phyloP scores from a whole-genome alignment of 2,797 vertebrate species.

The Rachycentron canadum region DNA sequence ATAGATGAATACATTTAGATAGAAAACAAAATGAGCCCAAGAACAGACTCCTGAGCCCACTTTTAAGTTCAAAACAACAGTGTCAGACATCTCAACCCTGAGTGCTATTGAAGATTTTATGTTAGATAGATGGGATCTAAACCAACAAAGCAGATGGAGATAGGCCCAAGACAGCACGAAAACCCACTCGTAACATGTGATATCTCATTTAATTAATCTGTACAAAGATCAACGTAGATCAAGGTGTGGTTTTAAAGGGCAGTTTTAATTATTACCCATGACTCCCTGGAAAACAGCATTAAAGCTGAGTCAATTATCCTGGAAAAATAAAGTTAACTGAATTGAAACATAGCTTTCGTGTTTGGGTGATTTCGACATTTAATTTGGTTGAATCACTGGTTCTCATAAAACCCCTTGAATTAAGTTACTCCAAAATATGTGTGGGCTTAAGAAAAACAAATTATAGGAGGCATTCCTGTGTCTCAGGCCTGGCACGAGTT shows the following conservation, averaged over 20 bases:
- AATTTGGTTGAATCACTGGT: constrained; percentile 9
- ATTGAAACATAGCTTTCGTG: background rate
- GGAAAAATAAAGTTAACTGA: background rate
- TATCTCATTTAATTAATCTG: background rate
- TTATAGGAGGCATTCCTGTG: background rate
- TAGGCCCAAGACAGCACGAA: background rate
- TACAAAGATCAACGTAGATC: background rate
- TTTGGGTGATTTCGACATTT: background rate
- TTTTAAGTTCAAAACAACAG: background rate
- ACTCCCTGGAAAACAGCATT: background rate
- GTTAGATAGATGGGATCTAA: background rate
- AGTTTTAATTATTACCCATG: background rate
- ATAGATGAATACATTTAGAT: background rate
- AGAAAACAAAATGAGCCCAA: background rate
- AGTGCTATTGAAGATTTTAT: background rate
- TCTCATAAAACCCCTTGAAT: constrained; percentile 8
- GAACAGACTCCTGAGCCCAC: background rate
- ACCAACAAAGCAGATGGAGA: background rate
- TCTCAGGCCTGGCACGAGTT: background rate
- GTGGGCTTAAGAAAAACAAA: constrained; percentile 5
- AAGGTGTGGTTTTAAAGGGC: background rate
- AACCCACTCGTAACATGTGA: background rate
- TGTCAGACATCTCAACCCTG: background rate
- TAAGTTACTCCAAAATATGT: constrained; percentile 29
- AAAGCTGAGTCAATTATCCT: background rate